Percentiles rank a stretch among this genome's conserved stretches.
Conservation (phyloP, 2,113 vertebrate genomes). For the Xerus inauris region DNA sequence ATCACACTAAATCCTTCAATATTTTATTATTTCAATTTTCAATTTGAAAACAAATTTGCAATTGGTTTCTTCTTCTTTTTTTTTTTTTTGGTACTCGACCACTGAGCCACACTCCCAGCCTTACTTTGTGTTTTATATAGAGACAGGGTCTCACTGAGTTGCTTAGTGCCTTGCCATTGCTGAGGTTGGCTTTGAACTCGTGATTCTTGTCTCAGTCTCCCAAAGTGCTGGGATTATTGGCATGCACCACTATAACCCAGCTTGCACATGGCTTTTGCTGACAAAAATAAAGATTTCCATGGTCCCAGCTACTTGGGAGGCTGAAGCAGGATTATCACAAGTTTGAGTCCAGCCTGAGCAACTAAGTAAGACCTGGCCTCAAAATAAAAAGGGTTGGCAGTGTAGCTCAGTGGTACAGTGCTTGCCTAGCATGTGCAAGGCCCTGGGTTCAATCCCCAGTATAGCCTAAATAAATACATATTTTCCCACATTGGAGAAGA, state of each 20-base stretch:
- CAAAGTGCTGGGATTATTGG: too few species aligned
- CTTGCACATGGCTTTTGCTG: background rate
- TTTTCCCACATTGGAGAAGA: background rate
- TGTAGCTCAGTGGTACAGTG: background rate
- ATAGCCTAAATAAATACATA: background rate
- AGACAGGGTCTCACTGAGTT: too few species aligned
- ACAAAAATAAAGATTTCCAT: background rate
- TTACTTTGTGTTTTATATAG: too few species aligned
- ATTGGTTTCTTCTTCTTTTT: too few species aligned
- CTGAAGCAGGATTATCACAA: background rate
- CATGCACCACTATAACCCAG: too few species aligned
- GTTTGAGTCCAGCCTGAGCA: background rate
- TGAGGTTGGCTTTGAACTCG: too few species aligned
- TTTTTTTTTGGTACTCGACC: too few species aligned
- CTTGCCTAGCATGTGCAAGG: background rate
- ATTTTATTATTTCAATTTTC: slow-evolving; percentile 47
- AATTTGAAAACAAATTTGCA: slow-evolving; percentile 52
- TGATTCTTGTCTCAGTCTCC: too few species aligned
- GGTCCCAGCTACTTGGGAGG: background rate
- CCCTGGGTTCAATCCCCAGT: background rate
- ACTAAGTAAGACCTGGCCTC: background rate
- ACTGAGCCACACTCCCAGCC: too few species aligned
- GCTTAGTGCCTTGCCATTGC: too few species aligned
- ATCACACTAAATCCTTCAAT: background rate
- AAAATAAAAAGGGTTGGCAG: background rate